Percentiles rank a stretch among this genome's conserved stretches.
phyloP scores from a whole-genome alignment of 2,888 invertebrate species.

The Operophtera brumata region DNA sequence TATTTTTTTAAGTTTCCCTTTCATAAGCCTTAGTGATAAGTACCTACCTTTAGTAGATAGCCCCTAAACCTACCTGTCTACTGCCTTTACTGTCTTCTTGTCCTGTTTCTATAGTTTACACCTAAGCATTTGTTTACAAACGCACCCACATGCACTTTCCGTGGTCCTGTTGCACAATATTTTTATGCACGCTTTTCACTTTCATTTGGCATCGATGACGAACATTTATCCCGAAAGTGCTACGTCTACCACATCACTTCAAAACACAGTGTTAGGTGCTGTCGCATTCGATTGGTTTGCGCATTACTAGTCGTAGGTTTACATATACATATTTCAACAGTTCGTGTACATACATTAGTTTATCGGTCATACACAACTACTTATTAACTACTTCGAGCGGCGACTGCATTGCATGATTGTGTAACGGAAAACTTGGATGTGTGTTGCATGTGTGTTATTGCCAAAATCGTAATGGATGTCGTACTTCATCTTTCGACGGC shows the following conservation, averaged over 20 bases:
- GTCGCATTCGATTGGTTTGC: constrained; percentile 65
- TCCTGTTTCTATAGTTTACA: constrained; percentile 39
- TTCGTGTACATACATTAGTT: constrained; percentile 62
- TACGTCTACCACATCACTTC: constrained; percentile 61
- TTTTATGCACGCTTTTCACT: constrained; percentile 67
- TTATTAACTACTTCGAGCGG: constrained; percentile 40
- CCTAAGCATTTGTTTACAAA: constrained; percentile 34
- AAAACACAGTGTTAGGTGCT: constrained; percentile 61
- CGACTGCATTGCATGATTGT: constrained; percentile 75
- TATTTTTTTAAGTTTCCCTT: constrained; percentile 71
- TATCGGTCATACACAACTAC: constrained; percentile 46
- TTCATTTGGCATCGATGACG: constrained; percentile 54
- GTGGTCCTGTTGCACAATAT: constrained; percentile 68
- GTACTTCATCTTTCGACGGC: constrained; percentile 75
- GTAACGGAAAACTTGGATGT: constrained; percentile 70
- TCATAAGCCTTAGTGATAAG: constrained; percentile 52
- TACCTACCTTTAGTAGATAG: constrained; percentile 39
- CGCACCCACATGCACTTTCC: constrained; percentile 60
- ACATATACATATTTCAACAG: constrained; percentile 55
- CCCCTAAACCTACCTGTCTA: constrained; percentile 39
- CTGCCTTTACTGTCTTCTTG: constrained; percentile 34
- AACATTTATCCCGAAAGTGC: constrained; percentile 52
- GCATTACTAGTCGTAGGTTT: constrained; percentile 50
- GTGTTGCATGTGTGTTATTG: constrained; percentile 78
- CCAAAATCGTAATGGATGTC: constrained; percentile 71